These are phyloP conservation scores for Pogonus chalceus DNA, from an alignment of 1,140 invertebrate species.

Conservation along the genomic window DNA sequence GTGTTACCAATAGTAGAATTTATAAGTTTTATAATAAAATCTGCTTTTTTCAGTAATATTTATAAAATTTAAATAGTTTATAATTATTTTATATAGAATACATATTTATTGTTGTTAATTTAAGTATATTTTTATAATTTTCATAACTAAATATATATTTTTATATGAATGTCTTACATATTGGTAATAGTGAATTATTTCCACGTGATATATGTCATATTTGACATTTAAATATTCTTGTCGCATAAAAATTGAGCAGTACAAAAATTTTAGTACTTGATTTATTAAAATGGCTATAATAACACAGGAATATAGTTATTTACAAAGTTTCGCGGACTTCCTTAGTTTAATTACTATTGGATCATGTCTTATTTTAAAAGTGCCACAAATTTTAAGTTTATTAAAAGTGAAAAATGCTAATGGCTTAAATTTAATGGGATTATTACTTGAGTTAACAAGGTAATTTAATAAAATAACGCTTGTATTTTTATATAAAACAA, in stretches of 20 bases:
- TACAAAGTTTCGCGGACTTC: constrained; percentile 42
- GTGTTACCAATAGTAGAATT: too few relatives aligned
- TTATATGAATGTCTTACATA: too few relatives aligned
- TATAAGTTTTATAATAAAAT: too few relatives aligned
- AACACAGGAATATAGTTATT: constrained; percentile 9
- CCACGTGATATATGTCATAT: background rate
- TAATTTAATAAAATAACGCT: constrained; percentile 27
- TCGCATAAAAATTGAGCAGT: background rate
- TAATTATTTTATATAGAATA: too few relatives aligned
- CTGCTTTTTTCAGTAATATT: too few relatives aligned
- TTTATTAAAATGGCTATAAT: background rate
- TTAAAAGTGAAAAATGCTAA: constrained; percentile 44
- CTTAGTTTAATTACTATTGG: constrained; percentile 54
- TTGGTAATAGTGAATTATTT: too few relatives aligned
- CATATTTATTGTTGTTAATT: too few relatives aligned
- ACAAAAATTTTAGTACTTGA: background rate
- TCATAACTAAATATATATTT: too few relatives aligned
- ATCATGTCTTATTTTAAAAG: constrained; percentile 56
- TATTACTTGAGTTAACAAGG: constrained; percentile 57
- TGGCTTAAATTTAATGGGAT: constrained; percentile 49
- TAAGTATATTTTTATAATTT: too few relatives aligned
- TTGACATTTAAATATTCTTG: background rate
- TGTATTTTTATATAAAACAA: constrained; percentile 8
- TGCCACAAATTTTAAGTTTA: constrained; percentile 58
- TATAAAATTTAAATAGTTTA: too few relatives aligned